Conservation (phyloP, 1,140 invertebrate species). For the Triops longicaudatus region DNA sequence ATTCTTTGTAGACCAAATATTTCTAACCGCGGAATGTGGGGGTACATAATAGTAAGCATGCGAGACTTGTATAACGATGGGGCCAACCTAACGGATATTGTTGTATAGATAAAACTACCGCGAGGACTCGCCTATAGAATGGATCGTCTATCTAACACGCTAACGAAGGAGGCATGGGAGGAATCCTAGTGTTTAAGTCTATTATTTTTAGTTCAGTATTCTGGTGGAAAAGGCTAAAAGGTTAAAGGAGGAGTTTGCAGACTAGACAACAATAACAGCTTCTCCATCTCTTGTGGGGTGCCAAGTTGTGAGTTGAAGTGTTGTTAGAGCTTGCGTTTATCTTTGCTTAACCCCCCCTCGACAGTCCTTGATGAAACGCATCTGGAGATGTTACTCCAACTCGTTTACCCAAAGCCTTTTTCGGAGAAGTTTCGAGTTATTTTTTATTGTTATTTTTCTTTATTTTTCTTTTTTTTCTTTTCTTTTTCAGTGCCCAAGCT, state of each 20-base stretch:
- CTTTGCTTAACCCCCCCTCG: conserved; percentile 4
- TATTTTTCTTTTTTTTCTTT: too few relatives aligned
- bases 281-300: conserved; percentile 10
- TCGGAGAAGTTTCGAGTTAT: background rate
- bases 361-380: background rate
- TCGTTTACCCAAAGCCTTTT: background rate
- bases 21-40: background rate
- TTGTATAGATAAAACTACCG: background rate
- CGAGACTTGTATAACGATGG: background rate
- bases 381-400: conserved; percentile 2
- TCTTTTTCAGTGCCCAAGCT: too few relatives aligned
- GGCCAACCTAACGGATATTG: background rate
- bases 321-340: conserved; percentile 11
- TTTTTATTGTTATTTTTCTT: background rate
- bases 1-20: background rate
- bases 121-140: background rate
- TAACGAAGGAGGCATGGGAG: background rate
- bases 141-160: background rate
- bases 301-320: background rate
- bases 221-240: conserved; percentile 1
- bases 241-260: conserved; percentile 6
- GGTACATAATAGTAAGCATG: background rate
- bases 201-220: background rate
- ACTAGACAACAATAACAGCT: conserved; percentile 15
- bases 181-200: background rate